A percentile compares a stretch with the other conserved stretches of the same genome.
Conservation (phyloP, 2,888 invertebrate genomes). For the Miltochrista miniata region DNA sequence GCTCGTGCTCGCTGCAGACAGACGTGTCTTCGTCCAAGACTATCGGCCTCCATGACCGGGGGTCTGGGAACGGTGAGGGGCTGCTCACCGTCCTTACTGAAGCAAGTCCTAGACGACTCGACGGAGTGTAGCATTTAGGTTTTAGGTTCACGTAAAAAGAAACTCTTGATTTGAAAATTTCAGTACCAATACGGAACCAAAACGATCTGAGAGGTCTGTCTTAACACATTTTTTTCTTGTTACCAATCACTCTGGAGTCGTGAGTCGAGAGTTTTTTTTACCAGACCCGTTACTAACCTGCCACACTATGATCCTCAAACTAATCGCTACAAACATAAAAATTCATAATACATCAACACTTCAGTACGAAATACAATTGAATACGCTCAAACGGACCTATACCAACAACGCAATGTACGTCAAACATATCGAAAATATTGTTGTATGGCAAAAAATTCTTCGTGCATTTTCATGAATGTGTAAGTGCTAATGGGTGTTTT, state of each 20-base stretch:
- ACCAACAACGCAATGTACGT: constrained; percentile 32
- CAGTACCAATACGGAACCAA: constrained; percentile 39
- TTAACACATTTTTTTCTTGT: constrained; percentile 56
- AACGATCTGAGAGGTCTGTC: constrained; percentile 27
- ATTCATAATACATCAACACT: constrained; percentile 36
- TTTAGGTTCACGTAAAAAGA: too few species aligned
- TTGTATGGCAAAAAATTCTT: constrained; percentile 15
- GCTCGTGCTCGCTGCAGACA: too few species aligned
- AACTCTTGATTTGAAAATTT: not conserved
- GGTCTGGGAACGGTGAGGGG: too few species aligned
- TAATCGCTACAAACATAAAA: constrained; percentile 29
- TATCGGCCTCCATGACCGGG: too few species aligned
- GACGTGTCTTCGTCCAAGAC: too few species aligned
- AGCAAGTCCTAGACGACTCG: too few species aligned
- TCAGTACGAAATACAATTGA: constrained; percentile 6
- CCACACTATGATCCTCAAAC: constrained; percentile 45
- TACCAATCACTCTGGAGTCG: constrained; percentile 71
- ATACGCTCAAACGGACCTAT: constrained; percentile 11
- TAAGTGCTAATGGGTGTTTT: constrained; percentile 59
- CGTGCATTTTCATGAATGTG: constrained; percentile 42
- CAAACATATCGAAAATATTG: constrained; percentile 9
- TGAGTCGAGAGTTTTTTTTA: constrained; percentile 61
- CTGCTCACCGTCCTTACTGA: too few species aligned
- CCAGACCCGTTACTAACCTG: constrained; percentile 64
- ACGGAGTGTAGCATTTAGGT: too few species aligned